Conservation (phyloP, 2,888 invertebrate genomes). For the Cylloceria caligata region DNA sequence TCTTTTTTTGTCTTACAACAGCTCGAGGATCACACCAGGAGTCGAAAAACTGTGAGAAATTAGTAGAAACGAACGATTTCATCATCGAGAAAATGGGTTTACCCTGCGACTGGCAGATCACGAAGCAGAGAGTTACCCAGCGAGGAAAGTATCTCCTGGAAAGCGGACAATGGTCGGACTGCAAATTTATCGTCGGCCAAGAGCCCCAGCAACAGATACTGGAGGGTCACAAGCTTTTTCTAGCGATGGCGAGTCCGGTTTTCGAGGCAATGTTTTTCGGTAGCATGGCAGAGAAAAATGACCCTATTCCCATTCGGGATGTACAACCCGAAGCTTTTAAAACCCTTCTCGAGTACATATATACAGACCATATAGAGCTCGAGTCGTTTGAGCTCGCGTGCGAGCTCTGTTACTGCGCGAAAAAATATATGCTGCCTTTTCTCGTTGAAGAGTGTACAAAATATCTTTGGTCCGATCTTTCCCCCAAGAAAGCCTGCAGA, state of each 20-base stretch:
- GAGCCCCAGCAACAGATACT: constrained; percentile 91
- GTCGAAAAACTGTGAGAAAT: not conserved
- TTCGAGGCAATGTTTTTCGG: constrained; percentile 96
- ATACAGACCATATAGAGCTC: constrained; percentile 91
- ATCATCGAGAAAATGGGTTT: constrained; percentile 85
- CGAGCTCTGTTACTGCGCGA: constrained; percentile 94
- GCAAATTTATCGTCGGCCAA: constrained; percentile 92
- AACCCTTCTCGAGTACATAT: constrained; percentile 93
- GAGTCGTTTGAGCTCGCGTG: constrained; percentile 94
- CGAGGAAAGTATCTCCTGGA: constrained; percentile 91
- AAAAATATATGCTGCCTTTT: constrained; percentile 94
- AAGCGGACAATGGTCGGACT: constrained; percentile 93
- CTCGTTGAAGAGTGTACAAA: constrained; percentile 93
- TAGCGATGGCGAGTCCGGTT: constrained; percentile 95
- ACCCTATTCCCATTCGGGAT: constrained; percentile 92
- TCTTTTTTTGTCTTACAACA: not conserved
- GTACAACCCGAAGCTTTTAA: constrained; percentile 95
- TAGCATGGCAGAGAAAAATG: constrained; percentile 91
- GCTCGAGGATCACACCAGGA: not conserved
- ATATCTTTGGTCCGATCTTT: constrained; percentile 93
- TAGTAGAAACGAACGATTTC: not conserved
- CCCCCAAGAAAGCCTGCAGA: constrained; percentile 92
- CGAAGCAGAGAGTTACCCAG: constrained; percentile 89
- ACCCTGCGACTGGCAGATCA: constrained; percentile 91
- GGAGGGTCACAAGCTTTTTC: constrained; percentile 91